These are phyloP conservation scores for Chloroceryle amazona DNA, from an alignment of 2,797 vertebrate species.

Conservation along the genomic window DNA sequence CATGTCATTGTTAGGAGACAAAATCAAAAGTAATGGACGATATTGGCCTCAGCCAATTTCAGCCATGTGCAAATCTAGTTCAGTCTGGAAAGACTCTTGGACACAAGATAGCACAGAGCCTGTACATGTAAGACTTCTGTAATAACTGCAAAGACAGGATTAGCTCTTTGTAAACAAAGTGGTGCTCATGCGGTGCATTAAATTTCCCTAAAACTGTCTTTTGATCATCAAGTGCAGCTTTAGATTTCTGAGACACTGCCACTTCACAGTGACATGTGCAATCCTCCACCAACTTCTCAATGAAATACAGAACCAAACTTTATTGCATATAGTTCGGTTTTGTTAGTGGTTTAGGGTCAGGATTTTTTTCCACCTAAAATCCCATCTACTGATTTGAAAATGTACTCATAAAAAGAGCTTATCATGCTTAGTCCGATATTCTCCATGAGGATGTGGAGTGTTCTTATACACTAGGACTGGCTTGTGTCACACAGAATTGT, in stretches of 20 bases:
- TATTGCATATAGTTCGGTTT: not conserved
- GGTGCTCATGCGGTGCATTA: rapidly evolving
- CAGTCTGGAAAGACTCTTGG: not conserved
- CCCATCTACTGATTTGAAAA: not conserved
- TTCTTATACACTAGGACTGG: not conserved
- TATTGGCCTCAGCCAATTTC: not conserved
- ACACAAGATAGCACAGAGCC: not conserved
- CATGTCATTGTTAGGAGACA: not conserved
- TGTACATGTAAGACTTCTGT: rapidly evolving
- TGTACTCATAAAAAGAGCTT: not conserved
- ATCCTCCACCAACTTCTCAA: not conserved
- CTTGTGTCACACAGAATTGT: not conserved
- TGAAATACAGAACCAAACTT: not conserved
- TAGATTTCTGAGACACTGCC: not conserved
- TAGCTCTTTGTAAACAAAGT: not conserved
- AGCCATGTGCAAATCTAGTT: not conserved
- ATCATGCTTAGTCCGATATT: not conserved
- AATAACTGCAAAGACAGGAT: not conserved
- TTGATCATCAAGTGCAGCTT: not conserved
- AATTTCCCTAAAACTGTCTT: not conserved
- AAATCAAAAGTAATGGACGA: not conserved
- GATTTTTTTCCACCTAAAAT: not conserved
- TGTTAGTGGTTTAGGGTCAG: not conserved
- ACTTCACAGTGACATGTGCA: not conserved
- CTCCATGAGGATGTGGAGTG: not conserved